Evolutionary conservation across 2,113 vertebrate species (phyloP).

Genomic region (Thamnophis sirtalis): DNA sequence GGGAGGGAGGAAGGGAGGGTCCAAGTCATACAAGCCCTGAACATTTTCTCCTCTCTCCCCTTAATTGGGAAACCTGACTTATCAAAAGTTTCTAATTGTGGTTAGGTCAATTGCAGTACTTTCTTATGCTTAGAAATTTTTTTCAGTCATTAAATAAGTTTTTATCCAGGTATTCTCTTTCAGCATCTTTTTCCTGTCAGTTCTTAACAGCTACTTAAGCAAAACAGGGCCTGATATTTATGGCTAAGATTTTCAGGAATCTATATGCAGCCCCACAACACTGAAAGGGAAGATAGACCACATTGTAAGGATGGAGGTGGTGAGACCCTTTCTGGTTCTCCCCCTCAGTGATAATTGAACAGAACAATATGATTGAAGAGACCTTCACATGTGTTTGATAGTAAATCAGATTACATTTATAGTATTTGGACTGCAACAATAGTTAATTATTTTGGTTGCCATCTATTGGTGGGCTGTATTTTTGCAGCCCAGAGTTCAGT

Average conservation of each 20-base stretch:
- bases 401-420: not conserved
- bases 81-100: not conserved
- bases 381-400: not conserved
- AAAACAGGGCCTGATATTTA: not conserved
- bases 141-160: not conserved
- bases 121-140: not conserved
- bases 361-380: not conserved
- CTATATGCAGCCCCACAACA: not conserved
- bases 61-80: not conserved
- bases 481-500: not conserved
- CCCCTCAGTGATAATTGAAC: not conserved
- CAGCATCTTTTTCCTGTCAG: rapidly evolving
- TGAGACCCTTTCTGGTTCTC: not conserved
- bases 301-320: not conserved
- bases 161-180: not conserved
- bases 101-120: not conserved
- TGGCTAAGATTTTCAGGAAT: not conserved
- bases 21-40: not conserved
- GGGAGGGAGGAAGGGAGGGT: not conserved
- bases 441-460: not conserved
- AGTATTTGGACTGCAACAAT: not conserved
- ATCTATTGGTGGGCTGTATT: not conserved
- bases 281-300: not conserved
- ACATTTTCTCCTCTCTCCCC: not conserved
- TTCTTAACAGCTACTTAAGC: not conserved